Evolutionary conservation across 92 coral and sea anemone genomes (phyloP).

Genomic region (Epizoanthus rinbou): DNA sequence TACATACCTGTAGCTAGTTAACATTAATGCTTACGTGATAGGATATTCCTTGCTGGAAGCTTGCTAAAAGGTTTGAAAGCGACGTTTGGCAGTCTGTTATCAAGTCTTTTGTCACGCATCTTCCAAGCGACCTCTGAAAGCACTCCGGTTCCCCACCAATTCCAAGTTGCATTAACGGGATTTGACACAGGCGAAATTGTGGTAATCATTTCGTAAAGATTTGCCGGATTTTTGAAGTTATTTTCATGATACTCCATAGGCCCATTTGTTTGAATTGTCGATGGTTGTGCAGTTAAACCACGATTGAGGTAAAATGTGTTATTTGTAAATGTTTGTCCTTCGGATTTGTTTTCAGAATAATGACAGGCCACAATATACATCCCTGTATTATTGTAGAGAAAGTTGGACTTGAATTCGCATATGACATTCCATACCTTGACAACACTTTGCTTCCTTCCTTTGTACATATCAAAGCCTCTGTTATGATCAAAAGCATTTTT

Average conservation of each 20-base stretch:
- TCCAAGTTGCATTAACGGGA: slow-evolving; percentile 44
- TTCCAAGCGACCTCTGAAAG: slow-evolving; percentile 39
- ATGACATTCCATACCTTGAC: slow-evolving; percentile 41
- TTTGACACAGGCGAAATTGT: slow-evolving; percentile 35
- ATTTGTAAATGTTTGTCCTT: neutral
- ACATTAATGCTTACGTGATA: slow-evolving; percentile 52
- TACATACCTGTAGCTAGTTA: too few species aligned
- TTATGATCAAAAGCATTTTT: neutral
- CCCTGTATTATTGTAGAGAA: slow-evolving; percentile 66
- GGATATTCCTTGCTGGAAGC: slow-evolving; percentile 60
- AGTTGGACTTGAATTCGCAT: slow-evolving; percentile 37
- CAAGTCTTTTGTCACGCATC: slow-evolving; percentile 45
- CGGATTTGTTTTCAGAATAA: neutral
- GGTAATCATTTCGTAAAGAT: slow-evolving; percentile 59
- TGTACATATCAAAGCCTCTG: neutral
- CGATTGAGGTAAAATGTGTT: slow-evolving; percentile 1
- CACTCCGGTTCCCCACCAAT: slow-evolving; percentile 66
- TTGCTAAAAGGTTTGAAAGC: slow-evolving; percentile 50
- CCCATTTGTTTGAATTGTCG: slow-evolving; percentile 64
- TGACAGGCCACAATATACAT: slow-evolving; percentile 3
- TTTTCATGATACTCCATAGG: slow-evolving; percentile 61
- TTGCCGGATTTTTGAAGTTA: slow-evolving; percentile 58
- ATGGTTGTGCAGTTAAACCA: neutral
- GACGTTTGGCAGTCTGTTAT: slow-evolving; percentile 47
- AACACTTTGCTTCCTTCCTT: slow-evolving; percentile 24